These are phyloP conservation scores for Bagarius yarrelli DNA, from an alignment of 2,113 vertebrate genomes.

Conservation along the genomic window DNA sequence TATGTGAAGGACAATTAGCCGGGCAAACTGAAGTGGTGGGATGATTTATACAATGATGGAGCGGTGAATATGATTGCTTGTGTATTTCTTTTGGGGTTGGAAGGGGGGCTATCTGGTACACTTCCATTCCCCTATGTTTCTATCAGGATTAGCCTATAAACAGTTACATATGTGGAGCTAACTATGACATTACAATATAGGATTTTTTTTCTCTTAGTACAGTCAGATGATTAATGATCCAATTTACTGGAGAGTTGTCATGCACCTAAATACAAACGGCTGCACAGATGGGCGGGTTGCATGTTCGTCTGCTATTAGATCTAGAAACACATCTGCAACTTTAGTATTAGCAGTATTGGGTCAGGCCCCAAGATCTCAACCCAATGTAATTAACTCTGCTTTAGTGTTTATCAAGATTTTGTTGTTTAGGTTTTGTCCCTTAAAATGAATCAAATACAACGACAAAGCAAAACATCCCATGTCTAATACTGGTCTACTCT, in stretches of 20 bases:
- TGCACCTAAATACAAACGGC: slow-evolving; percentile 55
- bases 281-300: slow-evolving; percentile 30
- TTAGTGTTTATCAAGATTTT: not conserved
- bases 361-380: slow-evolving; percentile 26
- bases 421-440: not conserved
- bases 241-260: slow-evolving; percentile 72
- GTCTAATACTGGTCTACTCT: slow-evolving; percentile 40
- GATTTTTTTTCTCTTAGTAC: slow-evolving; percentile 55
- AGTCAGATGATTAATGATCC: slow-evolving; percentile 74
- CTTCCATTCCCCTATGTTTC: slow-evolving; percentile 50
- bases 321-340: slow-evolving; percentile 44
- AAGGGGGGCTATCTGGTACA: slow-evolving; percentile 46
- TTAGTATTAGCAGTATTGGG: slow-evolving; percentile 24
- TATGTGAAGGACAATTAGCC: slow-evolving; percentile 54
- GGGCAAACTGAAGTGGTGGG: slow-evolving; percentile 31
- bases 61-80: slow-evolving; percentile 41
- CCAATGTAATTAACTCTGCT: slow-evolving; percentile 32
- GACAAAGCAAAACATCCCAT: slow-evolving; percentile 41
- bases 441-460: not conserved
- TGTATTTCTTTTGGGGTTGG: slow-evolving; percentile 22
- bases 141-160: slow-evolving; percentile 68
- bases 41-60: slow-evolving; percentile 42
- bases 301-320: slow-evolving; percentile 33
- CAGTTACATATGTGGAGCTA: slow-evolving; percentile 70
- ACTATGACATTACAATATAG: slow-evolving; percentile 61